phyloP scores from a whole-genome alignment of 2,888 invertebrate genomes.

The Caenorhabditis becei region DNA sequence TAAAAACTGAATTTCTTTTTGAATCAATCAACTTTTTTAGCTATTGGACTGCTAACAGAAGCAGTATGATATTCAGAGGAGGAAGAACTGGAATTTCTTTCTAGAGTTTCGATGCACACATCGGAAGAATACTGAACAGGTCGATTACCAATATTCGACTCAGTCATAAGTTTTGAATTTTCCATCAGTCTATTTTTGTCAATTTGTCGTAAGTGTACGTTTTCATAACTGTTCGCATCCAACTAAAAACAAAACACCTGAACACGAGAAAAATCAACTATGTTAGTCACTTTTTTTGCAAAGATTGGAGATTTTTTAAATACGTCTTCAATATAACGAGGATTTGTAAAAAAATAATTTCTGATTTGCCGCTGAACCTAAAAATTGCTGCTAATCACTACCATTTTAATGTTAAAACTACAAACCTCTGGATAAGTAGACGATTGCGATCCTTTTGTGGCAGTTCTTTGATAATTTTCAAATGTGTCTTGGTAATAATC shows the following conservation, averaged over 20 bases:
- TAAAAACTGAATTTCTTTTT: too few relatives aligned
- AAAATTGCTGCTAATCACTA: neutral
- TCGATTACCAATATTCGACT: too few relatives aligned
- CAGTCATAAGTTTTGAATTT: too few relatives aligned
- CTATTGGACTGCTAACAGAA: conserved; percentile 27
- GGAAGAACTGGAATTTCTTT: neutral
- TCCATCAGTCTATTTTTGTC: neutral
- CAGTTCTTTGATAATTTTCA: conserved; percentile 2
- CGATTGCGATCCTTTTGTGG: neutral
- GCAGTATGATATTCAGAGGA: conserved; percentile 36
- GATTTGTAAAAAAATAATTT: conserved; percentile 39
- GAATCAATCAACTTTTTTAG: too few relatives aligned
- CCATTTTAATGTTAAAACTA: neutral
- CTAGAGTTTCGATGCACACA: too few relatives aligned
- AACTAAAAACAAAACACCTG: conserved; percentile 19
- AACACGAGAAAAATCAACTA: neutral
- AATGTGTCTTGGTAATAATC: conserved; percentile 4
- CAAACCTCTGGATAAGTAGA: conserved; percentile 34
- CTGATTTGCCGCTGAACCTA: conserved; percentile 34
- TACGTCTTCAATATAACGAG: conserved; percentile 7
- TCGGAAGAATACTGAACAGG: too few relatives aligned
- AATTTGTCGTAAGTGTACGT: neutral
- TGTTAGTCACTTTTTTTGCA: conserved; percentile 4
- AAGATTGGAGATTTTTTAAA: neutral
- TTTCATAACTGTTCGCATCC: conserved; percentile 1